Conservation (phyloP, 2,113 vertebrate genomes). For the Myrmecobius fasciatus region DNA sequence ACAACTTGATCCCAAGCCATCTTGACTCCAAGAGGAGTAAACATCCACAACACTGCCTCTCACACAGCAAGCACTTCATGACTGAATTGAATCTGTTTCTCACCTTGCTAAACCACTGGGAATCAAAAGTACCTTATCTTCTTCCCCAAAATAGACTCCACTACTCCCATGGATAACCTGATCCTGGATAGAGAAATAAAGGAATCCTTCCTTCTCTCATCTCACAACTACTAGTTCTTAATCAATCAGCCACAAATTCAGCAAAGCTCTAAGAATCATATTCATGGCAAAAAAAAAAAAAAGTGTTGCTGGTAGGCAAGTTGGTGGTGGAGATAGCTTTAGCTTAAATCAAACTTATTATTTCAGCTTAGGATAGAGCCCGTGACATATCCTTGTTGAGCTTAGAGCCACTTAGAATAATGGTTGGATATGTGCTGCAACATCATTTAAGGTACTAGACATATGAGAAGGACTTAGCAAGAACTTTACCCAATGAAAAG, state of each 20-base stretch:
- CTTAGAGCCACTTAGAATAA: background rate
- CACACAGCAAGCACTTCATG: background rate
- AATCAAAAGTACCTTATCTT: background rate
- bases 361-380: background rate
- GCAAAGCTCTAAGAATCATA: background rate
- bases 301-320: background rate
- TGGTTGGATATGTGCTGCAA: background rate
- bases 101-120: background rate
- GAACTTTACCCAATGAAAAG: background rate
- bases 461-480: background rate
- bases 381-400: background rate
- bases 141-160: background rate
- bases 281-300: background rate
- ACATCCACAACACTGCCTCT: background rate
- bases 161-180: background rate
- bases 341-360: constrained; percentile 1
- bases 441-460: too few relatives aligned
- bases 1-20: background rate
- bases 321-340: background rate
- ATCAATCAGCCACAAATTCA: background rate
- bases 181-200: background rate
- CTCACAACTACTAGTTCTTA: background rate
- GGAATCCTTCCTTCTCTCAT: background rate
- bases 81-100: background rate
- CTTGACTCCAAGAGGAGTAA: background rate